A percentile compares a stretch with the other conserved stretches of the same genome.
These are phyloP conservation scores for Drosophila orosa DNA, from an alignment of 1,140 invertebrate genomes.

Conservation along the genomic window DNA sequence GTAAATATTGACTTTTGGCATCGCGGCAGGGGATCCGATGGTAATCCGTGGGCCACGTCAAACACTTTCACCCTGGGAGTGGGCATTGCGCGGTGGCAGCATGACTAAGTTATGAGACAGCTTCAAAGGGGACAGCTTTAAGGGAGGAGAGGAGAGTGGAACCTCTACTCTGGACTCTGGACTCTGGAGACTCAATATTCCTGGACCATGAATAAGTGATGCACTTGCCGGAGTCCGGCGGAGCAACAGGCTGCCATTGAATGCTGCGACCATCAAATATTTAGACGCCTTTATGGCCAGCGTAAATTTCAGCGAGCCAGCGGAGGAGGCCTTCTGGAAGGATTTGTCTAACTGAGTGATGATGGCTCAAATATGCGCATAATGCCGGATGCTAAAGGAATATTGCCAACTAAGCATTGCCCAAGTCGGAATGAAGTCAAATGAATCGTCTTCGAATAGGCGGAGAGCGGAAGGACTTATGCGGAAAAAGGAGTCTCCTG, in stretches of 20 bases:
- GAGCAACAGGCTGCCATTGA: conserved; percentile 53
- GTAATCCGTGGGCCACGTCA: conserved; percentile 51
- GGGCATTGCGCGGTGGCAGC: conserved; percentile 13
- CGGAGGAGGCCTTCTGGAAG: conserved; percentile 28
- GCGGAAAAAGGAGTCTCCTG: conserved; percentile 5
- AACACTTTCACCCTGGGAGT: conserved; percentile 38
- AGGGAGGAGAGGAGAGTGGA: neutral
- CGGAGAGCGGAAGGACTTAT: conserved; percentile 24
- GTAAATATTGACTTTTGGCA: conserved; percentile 65
- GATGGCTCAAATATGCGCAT: conserved; percentile 65
- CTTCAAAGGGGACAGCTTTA: conserved; percentile 34
- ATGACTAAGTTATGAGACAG: conserved; percentile 69
- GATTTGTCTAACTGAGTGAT: conserved; percentile 52
- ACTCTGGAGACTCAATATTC: neutral
- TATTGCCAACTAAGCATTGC: conserved; percentile 20
- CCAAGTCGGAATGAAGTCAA: conserved; percentile 24
- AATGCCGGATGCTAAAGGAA: conserved; percentile 47
- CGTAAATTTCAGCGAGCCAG: conserved; percentile 38
- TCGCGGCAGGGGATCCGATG: conserved; percentile 17
- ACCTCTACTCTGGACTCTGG: neutral
- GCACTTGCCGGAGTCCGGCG: conserved; percentile 28
- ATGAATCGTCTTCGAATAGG: conserved; percentile 10
- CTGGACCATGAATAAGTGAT: conserved; percentile 52
- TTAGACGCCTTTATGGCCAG: conserved; percentile 45
- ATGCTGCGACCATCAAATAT: conserved; percentile 64